A percentile compares a stretch with the other conserved stretches of the same genome.
Evolutionary conservation across 2,888 invertebrate genomes (phyloP).

Genomic region (Endotricha flammealis): DNA sequence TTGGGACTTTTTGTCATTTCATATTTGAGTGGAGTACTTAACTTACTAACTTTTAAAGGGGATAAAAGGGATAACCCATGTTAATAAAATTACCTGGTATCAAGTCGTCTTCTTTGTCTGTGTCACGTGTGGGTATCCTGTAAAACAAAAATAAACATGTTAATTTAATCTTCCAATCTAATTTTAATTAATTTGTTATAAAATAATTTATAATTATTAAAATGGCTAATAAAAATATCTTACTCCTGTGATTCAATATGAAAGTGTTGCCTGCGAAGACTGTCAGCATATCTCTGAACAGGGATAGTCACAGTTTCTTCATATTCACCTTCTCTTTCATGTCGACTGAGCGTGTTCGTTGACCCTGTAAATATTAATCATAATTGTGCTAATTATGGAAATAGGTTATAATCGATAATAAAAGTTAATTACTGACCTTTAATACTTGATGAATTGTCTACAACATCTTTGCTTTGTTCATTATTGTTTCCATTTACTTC

Average conservation of each 20-base stretch:
- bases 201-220: no score
- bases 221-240: no score
- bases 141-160: constrained; percentile 15
- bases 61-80: no score
- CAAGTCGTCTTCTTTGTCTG: constrained; percentile 53
- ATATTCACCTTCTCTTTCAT: constrained; percentile 79
- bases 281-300: constrained; percentile 78
- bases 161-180: no score
- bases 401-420: constrained; percentile 11
- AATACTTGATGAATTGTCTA: constrained; percentile 30
- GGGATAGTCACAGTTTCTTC: constrained; percentile 75
- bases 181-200: no score
- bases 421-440: constrained; percentile 32
- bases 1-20: no score
- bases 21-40: no score
- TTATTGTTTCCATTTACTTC: constrained; percentile 22
- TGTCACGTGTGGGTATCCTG: constrained; percentile 40
- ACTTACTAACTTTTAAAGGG: no score
- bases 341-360: constrained; percentile 52
- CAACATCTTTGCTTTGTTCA: constrained; percentile 27
- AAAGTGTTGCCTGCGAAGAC: constrained; percentile 69
- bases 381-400: background rate
- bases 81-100: constrained; percentile 60
- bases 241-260: constrained; percentile 53
- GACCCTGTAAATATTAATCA: constrained; percentile 34